phyloP scores from a whole-genome alignment of 1,140 invertebrate genomes.

The Melipona quadrifasciata region DNA sequence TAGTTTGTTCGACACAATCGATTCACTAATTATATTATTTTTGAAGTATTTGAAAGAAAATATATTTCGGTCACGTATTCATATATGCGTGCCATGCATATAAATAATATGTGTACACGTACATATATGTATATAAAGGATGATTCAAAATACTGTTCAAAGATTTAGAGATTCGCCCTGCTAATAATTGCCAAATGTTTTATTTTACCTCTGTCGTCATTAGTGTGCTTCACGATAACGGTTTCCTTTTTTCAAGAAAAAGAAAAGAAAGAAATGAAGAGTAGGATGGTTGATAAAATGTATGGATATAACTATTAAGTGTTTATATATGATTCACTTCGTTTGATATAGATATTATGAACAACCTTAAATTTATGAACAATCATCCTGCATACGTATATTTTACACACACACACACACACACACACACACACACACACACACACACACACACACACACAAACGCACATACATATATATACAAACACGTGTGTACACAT shows the following conservation, averaged over 20 bases:
- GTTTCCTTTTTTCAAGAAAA: too few relatives aligned
- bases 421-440: neutral
- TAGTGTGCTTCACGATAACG: neutral
- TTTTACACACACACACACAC: conserved; percentile 43
- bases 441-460: neutral
- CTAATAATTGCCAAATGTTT: too few relatives aligned
- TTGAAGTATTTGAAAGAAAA: neutral
- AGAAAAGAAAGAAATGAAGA: neutral
- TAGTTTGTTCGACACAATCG: neutral
- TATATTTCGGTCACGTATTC: neutral
- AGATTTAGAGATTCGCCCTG: neutral
- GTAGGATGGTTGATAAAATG: neutral
- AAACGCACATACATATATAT: neutral
- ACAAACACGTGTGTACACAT: conserved; percentile 63
- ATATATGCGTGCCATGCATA: neutral
- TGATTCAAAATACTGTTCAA: neutral
- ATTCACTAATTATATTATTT: neutral
- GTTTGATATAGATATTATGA: neutral
- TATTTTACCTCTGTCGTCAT: neutral
- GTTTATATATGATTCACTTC: neutral
- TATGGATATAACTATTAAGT: neutral
- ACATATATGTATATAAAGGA: conserved; percentile 15
- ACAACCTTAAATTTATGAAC: conserved; percentile 1
- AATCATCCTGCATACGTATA: conserved; percentile 15
- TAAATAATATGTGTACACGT: conserved; percentile 1